A percentile compares a stretch with the other conserved stretches of the same genome.
These are phyloP conservation scores for Jordanella pulchra DNA, from an alignment of 2,797 vertebrate species.

Conservation along the genomic window DNA sequence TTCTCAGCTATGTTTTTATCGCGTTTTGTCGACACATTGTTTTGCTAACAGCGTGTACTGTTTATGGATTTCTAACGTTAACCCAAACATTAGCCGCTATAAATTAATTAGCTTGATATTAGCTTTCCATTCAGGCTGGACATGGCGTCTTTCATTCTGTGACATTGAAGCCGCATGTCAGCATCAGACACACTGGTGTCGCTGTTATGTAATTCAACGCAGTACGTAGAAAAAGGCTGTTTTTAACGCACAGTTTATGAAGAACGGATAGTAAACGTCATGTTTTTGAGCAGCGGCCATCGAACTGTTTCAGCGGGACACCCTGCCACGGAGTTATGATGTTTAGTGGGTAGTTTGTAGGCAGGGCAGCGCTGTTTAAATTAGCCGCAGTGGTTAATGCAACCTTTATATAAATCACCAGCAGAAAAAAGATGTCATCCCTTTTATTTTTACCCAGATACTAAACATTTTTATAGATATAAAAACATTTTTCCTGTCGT, in stretches of 20 bases:
- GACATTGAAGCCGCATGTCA: conserved; percentile 49
- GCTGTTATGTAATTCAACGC: conserved; percentile 29
- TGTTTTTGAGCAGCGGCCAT: background rate
- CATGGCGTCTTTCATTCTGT: conserved; percentile 44
- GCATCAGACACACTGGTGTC: conserved; percentile 10
- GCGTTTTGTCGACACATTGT: too few species aligned
- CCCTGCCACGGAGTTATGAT: conserved; percentile 1
- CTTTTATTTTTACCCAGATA: too few species aligned
- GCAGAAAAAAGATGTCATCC: too few species aligned
- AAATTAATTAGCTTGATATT: conserved; percentile 20
- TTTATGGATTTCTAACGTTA: conserved; percentile 8
- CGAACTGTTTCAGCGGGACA: background rate
- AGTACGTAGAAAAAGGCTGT: background rate
- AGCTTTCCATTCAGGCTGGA: conserved; percentile 16
- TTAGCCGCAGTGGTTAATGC: too few species aligned
- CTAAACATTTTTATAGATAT: too few species aligned
- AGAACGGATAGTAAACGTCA: background rate
- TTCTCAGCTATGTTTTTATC: too few species aligned
- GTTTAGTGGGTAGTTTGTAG: too few species aligned
- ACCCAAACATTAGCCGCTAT: background rate
- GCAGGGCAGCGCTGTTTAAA: too few species aligned
- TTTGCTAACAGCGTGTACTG: too few species aligned
- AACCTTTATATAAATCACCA: too few species aligned
- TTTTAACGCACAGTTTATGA: background rate
- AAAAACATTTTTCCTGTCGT: too few species aligned